A percentile compares a stretch with the other conserved stretches of the same genome.
phyloP scores from a whole-genome alignment of 1,140 invertebrate genomes.

The Diachasma alloeum region DNA sequence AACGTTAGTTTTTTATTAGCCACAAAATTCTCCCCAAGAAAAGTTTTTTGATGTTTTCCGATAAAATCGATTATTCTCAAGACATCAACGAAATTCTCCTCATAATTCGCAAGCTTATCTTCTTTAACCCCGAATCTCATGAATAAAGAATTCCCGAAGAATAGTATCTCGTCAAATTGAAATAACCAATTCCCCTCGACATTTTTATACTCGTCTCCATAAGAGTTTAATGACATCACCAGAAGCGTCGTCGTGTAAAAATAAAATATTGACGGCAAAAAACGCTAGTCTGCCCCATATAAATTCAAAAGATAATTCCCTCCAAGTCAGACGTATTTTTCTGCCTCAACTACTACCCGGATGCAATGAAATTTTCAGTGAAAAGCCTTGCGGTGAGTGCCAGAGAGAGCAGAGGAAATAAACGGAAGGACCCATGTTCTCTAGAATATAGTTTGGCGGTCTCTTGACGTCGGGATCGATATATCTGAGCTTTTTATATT shows the following conservation, averaged over 20 bases:
- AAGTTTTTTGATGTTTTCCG: no score
- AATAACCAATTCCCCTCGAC: background rate
- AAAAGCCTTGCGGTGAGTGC: slow-evolving; percentile 3
- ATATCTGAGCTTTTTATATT: slow-evolving; percentile 28
- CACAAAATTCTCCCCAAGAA: no score
- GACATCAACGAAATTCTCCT: no score
- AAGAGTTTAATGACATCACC: background rate
- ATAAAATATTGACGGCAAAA: background rate
- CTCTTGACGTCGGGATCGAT: slow-evolving; percentile 9
- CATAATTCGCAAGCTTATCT: no score
- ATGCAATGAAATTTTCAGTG: slow-evolving; percentile 21
- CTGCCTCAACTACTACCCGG: background rate
- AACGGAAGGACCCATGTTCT: background rate
- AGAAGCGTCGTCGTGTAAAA: background rate
- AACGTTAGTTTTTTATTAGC: no score
- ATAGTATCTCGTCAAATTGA: background rate
- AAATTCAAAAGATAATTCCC: background rate
- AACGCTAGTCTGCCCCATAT: background rate
- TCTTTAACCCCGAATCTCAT: no score
- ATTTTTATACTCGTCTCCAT: background rate
- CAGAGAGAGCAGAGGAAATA: slow-evolving; percentile 6
- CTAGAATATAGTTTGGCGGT: background rate
- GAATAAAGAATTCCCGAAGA: no score
- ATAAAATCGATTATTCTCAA: no score
- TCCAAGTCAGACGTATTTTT: background rate